Evolutionary conservation across 2,113 vertebrate species (phyloP), one percentile per base, ranked within the genome.

Genomic region (Murina feae): DNA sequence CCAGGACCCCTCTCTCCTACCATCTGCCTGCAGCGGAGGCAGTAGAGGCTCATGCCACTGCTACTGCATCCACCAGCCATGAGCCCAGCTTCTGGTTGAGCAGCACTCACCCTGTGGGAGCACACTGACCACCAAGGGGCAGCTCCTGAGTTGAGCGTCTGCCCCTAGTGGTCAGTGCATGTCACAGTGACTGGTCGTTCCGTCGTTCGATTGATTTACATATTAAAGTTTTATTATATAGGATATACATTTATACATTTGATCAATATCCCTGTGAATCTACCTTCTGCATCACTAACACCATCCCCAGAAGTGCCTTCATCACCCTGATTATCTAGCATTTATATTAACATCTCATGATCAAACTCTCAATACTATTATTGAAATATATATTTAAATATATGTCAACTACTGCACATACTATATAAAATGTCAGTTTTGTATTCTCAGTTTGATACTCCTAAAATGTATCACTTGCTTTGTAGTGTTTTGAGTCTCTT

Each of bases 381-480:
- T 76, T 25, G 47, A 91, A 96, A 68, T 78, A 5, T 51, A 79
- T 80, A 87, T 76, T n/a, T 53, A 89, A 95, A 68, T 78, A 11
- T 51, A 79, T 14, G 3, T 49, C 12, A 76, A 2, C 10, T 65
- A 78, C 20, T 1, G n/a, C 4, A 37, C 18, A 51, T 32, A 47
- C 4, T 53, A 32, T 49, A 71, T 4, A 75, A 44, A 87, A 69
- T 55, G 28, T 60, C 32, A 69, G 32, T 30, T 90, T 51, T 89
- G 37, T 49, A 0, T 86, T 87, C 35, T 75, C 17, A 35, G 8
- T 8, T 32, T 65, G 51, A 79, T 65, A 30, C 0, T n/a, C 4
- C 30, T 89, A 66, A 91, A 58, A 83, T 39, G 2, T 51, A 49
- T 94, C 42, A 37, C 30, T 91, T 92, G 8, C 7, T 71, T 81